Conservation (phyloP, 2,888 invertebrate genomes). For the Synanthedon tipuliformis region DNA sequence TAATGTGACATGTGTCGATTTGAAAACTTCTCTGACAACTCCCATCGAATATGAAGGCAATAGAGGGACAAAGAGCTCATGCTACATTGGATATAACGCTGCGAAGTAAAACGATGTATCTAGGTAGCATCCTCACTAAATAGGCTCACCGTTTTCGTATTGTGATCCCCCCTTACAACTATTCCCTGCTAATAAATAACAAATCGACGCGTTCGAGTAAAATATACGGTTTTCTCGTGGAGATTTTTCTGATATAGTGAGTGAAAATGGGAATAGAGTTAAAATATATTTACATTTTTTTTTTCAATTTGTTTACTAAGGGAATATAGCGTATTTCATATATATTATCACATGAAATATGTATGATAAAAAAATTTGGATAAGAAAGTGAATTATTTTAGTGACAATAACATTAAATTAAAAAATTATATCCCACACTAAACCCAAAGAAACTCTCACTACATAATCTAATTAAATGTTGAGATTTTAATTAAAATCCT, state of each 20-base stretch:
- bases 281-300: background rate
- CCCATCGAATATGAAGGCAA: slow-evolving; percentile 13
- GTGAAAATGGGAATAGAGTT: background rate
- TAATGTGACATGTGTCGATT: slow-evolving; percentile 34
- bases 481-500: slow-evolving; percentile 66
- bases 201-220: slow-evolving; percentile 65
- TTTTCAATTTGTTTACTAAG: too few species aligned
- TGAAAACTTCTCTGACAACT: slow-evolving; percentile 9
- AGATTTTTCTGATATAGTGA: slow-evolving; percentile 28
- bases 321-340: too few species aligned
- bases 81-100: slow-evolving; percentile 31
- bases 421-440: too few species aligned
- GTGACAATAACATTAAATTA: too few species aligned
- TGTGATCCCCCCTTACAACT: slow-evolving; percentile 60
- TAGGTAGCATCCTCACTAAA: slow-evolving; percentile 58
- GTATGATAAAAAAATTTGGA: too few species aligned
- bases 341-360: too few species aligned
- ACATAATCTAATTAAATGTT: slow-evolving; percentile 13
- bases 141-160: slow-evolving; percentile 62
- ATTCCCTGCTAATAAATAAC: slow-evolving; percentile 68
- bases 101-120: slow-evolving; percentile 45
- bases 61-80: slow-evolving; percentile 37
- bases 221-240: slow-evolving; percentile 57
- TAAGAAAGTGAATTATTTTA: too few species aligned
- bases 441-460: too few species aligned